These are phyloP conservation scores for Cylas formicarius DNA, from an alignment of 1,140 invertebrate species.

Conservation along the genomic window DNA sequence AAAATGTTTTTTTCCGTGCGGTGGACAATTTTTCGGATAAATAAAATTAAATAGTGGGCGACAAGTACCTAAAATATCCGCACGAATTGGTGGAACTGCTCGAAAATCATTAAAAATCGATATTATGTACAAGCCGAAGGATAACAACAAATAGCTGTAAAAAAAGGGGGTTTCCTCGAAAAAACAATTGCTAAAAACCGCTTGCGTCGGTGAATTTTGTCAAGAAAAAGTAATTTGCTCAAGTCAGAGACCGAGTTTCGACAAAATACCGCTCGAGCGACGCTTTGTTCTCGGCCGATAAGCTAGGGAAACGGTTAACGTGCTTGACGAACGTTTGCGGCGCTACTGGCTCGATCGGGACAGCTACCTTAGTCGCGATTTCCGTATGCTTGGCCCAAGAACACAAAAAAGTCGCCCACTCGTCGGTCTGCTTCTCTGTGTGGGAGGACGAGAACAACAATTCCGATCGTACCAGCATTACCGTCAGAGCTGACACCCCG, in stretches of 20 bases:
- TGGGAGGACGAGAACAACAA: slow-evolving; percentile 30
- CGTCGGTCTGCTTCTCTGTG: slow-evolving; percentile 31
- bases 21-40: too few species aligned
- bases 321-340: slow-evolving; percentile 33
- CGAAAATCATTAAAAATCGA: neutral
- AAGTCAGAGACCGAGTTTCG: slow-evolving; percentile 16
- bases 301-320: slow-evolving; percentile 28
- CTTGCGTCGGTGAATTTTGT: too few species aligned
- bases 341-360: slow-evolving; percentile 35
- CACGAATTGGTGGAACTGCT: neutral
- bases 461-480: slow-evolving; percentile 34
- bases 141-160: neutral
- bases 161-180: neutral
- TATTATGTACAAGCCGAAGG: neutral
- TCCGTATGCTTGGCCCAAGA: slow-evolving; percentile 31
- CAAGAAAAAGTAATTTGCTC: too few species aligned
- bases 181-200: too few species aligned
- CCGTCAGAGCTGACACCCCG: slow-evolving; percentile 35
- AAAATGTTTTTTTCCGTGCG: slow-evolving; percentile 1
- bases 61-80: slow-evolving; percentile 3
- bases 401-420: slow-evolving; percentile 33
- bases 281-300: slow-evolving; percentile 28
- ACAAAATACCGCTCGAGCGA: slow-evolving; percentile 31
- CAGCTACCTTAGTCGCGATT: slow-evolving; percentile 27
- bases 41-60: too few species aligned